Evolutionary conservation across 2,888 invertebrate genomes (phyloP), one percentile per base, ranked within the genome.

Genomic region (Dascillus cervinus): DNA sequence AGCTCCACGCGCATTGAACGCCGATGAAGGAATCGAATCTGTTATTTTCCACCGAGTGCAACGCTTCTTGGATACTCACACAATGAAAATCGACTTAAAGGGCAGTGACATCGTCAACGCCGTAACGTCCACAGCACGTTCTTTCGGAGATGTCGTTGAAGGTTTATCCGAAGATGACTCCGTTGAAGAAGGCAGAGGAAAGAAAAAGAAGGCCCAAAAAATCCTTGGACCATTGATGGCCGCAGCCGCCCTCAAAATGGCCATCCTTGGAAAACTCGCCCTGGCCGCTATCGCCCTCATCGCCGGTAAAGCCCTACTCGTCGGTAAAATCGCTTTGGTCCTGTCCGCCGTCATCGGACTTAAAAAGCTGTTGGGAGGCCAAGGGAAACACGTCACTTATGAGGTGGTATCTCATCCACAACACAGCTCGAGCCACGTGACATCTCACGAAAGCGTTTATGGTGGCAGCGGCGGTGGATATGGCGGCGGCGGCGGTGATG

Each of bases 381-480:
- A 84, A 65, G 63, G 64, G 13, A 88, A 87, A 58, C 86, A 86
- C 56, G 88, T 88, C 43, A 88, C 88, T 3, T 88, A 88, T 57
- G 88, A 88, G 59, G 87, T 88, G 17, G 85, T 88, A 1, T 78
- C 85, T 0, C 88, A 88, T 61, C 86, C 87, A 30, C 86, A 86
- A 53, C 85, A 86, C 60, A 72, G 77, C 38, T 70, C 76, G 44
- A 75, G 77, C 53, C 78, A 79, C 56, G 74, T 78, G 39, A 74
- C 78, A 37, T 79, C 82, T 43, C 77, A 80, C 50, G 83, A 84
- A 37, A 66, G 72, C 14, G 67, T 67, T 32, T 72, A 72, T 46
- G 69, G 72, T 34, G 69, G 57, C 13, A 62, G 68, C 43, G 66
- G 66, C 23, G 60, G 60, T 19, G 65, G 66, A 23, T 63, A 65